Conservation (phyloP, 2,113 vertebrate genomes). For the Noturus placidus region DNA sequence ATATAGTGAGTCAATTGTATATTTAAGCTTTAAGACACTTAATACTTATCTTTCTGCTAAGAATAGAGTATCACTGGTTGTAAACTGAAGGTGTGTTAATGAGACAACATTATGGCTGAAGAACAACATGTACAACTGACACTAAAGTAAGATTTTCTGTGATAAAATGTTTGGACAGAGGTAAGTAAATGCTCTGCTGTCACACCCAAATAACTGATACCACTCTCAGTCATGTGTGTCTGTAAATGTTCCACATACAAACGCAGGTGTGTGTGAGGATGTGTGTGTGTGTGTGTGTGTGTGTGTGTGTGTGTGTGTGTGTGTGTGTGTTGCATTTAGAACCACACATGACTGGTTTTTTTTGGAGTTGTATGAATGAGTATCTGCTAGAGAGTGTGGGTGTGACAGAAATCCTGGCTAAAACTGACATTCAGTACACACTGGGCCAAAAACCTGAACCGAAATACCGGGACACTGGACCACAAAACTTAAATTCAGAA, state of each 20-base stretch:
- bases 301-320: neutral
- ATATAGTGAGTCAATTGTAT: neutral
- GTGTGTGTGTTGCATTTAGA: neutral
- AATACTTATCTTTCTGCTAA: too few relatives aligned
- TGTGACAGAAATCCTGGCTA: neutral
- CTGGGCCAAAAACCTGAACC: neutral
- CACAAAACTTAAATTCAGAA: neutral
- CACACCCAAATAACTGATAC: neutral
- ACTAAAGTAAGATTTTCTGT: neutral
- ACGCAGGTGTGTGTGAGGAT: neutral
- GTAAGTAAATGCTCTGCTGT: neutral
- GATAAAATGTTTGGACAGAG: neutral
- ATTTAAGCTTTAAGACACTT: neutral
- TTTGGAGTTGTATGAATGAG: neutral
- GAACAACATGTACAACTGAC: neutral
- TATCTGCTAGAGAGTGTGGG: neutral
- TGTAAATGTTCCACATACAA: neutral
- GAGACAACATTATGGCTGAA: too few relatives aligned
- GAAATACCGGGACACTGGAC: neutral
- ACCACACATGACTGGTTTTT: neutral
- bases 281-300: neutral
- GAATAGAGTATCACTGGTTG: neutral
- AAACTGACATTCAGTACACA: too few relatives aligned
- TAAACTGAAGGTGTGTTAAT: neutral
- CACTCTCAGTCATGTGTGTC: neutral